Evolutionary conservation across 2,888 invertebrate species (phyloP).

Genomic region (Homarus gammarus): DNA sequence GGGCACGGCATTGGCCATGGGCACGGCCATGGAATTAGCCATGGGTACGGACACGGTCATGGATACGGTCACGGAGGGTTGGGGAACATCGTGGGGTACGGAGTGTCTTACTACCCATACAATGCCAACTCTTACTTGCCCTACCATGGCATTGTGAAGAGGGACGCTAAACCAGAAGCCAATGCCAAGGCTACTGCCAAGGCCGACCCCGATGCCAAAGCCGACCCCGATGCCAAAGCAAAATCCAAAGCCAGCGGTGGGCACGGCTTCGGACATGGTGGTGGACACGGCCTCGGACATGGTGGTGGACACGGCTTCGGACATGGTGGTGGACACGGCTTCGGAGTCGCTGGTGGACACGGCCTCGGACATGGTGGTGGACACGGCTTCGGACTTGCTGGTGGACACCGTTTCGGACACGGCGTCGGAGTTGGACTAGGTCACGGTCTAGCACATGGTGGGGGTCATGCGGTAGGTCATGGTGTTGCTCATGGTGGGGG

Average conservation of each 20-base stretch:
- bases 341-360: neutral
- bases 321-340: constrained; percentile 1
- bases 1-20: constrained; percentile 14
- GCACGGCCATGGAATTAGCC: constrained; percentile 7
- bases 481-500: no score
- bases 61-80: neutral
- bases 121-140: neutral
- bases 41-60: constrained; percentile 5
- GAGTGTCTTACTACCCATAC: neutral
- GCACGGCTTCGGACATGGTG: constrained; percentile 2
- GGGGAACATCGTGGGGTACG: constrained; percentile 1
- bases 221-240: neutral
- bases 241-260: neutral
- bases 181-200: neutral
- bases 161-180: neutral
- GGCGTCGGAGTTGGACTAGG: neutral
- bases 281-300: neutral
- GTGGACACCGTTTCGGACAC: neutral
- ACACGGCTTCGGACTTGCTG: neutral
- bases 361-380: neutral
- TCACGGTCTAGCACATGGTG: no score
- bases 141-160: neutral
- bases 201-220: neutral
- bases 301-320: neutral
- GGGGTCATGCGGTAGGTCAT: no score